Percentiles rank a stretch among this genome's conserved stretches.
phyloP scores from a whole-genome alignment of 1,140 invertebrate species.

The Brevipalpus yothersi region DNA sequence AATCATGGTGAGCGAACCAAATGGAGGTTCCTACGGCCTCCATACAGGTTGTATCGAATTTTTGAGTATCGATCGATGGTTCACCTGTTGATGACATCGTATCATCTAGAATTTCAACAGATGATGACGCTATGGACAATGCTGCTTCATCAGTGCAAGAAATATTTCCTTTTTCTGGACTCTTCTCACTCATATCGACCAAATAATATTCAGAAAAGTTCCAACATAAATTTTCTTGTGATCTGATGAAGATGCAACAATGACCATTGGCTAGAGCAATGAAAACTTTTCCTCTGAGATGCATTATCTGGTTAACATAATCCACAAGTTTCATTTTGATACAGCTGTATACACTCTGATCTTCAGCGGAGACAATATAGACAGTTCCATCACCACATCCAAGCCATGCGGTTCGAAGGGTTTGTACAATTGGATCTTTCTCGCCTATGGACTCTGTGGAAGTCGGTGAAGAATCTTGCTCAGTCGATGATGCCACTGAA shows the following conservation, averaged over 20 bases:
- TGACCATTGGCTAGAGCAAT: constrained; percentile 76
- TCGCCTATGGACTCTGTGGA: too few relatives aligned
- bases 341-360: too few relatives aligned
- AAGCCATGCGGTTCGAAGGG: too few relatives aligned
- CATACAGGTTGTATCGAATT: constrained; percentile 42
- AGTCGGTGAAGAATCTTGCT: too few relatives aligned
- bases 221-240: constrained; percentile 2
- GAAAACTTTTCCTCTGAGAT: constrained; percentile 71
- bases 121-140: neutral
- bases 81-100: neutral
- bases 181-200: constrained; percentile 2
- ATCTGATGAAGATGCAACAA: constrained; percentile 7
- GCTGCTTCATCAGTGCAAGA: neutral
- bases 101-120: too few relatives aligned
- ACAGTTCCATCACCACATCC: too few relatives aligned
- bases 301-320: constrained; percentile 43
- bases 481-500: too few relatives aligned
- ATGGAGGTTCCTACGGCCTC: constrained; percentile 62
- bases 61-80: neutral
- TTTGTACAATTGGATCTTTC: too few relatives aligned
- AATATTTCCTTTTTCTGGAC: neutral
- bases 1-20: constrained; percentile 94
- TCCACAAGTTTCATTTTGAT: constrained; percentile 34
- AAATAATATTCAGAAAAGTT: constrained; percentile 6
- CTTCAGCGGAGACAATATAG: too few relatives aligned